These are phyloP conservation scores for Galerucella nymphaeae DNA, from an alignment of 2,888 invertebrate species.

Conservation along the genomic window DNA sequence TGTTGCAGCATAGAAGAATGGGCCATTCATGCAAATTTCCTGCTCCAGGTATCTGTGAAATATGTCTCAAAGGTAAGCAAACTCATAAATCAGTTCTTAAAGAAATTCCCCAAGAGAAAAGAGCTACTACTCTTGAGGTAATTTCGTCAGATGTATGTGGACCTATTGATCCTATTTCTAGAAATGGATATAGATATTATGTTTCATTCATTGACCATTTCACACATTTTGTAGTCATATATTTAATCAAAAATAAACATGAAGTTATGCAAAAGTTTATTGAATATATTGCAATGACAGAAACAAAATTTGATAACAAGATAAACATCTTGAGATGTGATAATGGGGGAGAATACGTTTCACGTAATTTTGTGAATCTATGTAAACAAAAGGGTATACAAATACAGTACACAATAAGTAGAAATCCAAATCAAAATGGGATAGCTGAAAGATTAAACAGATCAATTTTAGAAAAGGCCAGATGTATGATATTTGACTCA, in stretches of 20 bases:
- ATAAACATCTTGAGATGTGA: slow-evolving; percentile 1
- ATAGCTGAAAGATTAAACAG: slow-evolving; percentile 3
- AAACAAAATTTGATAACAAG: not conserved
- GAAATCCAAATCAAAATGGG: slow-evolving; percentile 14
- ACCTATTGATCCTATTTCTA: no score
- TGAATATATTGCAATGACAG: not conserved
- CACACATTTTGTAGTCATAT: no score
- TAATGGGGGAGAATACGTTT: not conserved
- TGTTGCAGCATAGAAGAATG: slow-evolving; percentile 29
- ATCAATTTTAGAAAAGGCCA: slow-evolving; percentile 6
- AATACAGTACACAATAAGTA: slow-evolving; percentile 9
- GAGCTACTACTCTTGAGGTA: not conserved
- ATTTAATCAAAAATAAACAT: no score
- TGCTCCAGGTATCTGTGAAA: slow-evolving; percentile 20
- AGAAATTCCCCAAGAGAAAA: not conserved
- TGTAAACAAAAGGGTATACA: slow-evolving; percentile 14
- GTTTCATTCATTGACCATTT: no score
- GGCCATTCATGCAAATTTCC: slow-evolving; percentile 31
- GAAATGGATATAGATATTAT: no score
- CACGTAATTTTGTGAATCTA: not conserved
- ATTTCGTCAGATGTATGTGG: not conserved
- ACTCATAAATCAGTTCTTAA: not conserved
- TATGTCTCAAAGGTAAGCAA: slow-evolving; percentile 33
- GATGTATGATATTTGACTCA: not conserved
- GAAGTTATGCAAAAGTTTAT: slow-evolving; percentile 1